Evolutionary conservation across 1,140 invertebrate genomes (phyloP).

Genomic region (Drosophila micromelanica): DNA sequence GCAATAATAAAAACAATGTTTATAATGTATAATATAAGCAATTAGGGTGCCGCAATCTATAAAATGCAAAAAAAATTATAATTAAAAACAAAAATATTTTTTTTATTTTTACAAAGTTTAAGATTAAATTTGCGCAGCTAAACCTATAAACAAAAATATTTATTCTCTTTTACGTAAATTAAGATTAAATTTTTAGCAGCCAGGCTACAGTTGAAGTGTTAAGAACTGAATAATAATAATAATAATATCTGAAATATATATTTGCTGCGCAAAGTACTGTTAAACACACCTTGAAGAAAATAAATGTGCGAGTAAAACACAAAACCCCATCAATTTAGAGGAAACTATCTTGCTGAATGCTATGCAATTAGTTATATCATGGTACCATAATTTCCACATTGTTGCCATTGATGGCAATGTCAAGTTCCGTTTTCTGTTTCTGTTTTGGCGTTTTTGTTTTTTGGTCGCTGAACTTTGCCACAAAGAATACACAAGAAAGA

Average conservation of each 20-base stretch:
- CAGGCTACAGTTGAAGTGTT: too few relatives aligned
- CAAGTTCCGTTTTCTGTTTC: slow-evolving; percentile 22
- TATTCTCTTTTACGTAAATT: too few relatives aligned
- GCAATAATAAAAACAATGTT: neutral
- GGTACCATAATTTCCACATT: slow-evolving; percentile 17
- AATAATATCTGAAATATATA: too few relatives aligned
- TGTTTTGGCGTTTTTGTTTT: slow-evolving; percentile 10
- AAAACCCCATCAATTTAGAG: slow-evolving; percentile 50
- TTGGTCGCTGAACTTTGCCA: slow-evolving; percentile 38
- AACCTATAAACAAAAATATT: too few relatives aligned
- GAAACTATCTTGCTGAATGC: slow-evolving; percentile 28
- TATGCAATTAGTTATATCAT: slow-evolving; percentile 65
- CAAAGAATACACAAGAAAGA: slow-evolving; percentile 12
- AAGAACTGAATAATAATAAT: too few relatives aligned
- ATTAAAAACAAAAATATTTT: neutral
- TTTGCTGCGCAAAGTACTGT: too few relatives aligned
- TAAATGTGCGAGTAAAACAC: slow-evolving; percentile 12
- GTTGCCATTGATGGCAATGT: slow-evolving; percentile 25
- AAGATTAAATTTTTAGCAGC: too few relatives aligned
- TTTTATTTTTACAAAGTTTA: too few relatives aligned
- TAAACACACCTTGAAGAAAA: slow-evolving; percentile 14
- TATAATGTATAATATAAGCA: neutral
- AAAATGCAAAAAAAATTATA: neutral
- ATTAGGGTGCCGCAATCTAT: neutral
- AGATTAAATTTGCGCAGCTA: too few relatives aligned